Conservation (phyloP, 2,888 invertebrate genomes). For the Atherix ibis region DNA sequence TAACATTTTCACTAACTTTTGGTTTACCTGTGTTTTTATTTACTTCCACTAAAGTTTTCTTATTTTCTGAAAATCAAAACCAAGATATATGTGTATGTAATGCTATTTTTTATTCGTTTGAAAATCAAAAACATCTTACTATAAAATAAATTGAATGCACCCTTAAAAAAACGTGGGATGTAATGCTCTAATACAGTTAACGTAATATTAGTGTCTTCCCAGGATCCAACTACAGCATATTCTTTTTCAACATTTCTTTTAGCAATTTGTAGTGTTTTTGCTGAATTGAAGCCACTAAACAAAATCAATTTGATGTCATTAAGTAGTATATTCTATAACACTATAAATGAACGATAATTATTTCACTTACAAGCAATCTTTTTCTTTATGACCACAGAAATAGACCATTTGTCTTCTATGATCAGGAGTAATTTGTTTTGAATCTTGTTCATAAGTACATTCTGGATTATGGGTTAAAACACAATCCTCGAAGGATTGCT, state of each 20-base stretch:
- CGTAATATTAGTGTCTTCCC: constrained; percentile 76
- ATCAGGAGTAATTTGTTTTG: constrained; percentile 66
- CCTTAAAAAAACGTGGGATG: constrained; percentile 67
- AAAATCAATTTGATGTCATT: too few relatives aligned
- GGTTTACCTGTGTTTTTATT: constrained; percentile 59
- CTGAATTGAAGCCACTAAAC: constrained; percentile 62
- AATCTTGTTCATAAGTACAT: constrained; percentile 62
- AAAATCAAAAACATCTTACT: too few relatives aligned
- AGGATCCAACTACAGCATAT: constrained; percentile 74
- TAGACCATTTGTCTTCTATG: constrained; percentile 69
- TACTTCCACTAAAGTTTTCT: too few relatives aligned
- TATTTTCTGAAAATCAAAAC: too few relatives aligned
- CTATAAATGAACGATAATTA: too few relatives aligned
- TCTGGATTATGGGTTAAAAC: constrained; percentile 65
- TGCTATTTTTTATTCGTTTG: too few relatives aligned
- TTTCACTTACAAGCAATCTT: constrained; percentile 55
- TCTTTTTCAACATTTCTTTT: constrained; percentile 70
- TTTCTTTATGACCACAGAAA: constrained; percentile 67
- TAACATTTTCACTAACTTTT: constrained; percentile 61
- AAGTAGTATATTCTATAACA: too few relatives aligned
- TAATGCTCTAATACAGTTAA: constrained; percentile 68
- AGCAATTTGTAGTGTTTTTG: constrained; percentile 63
- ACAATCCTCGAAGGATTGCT: constrained; percentile 64
- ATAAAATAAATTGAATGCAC: constrained; percentile 57
- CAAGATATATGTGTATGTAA: too few relatives aligned